Percentiles rank a stretch among this genome's conserved stretches.
These are phyloP conservation scores for Hucho hucho DNA, from an alignment of 2,113 vertebrate genomes.

Conservation along the genomic window DNA sequence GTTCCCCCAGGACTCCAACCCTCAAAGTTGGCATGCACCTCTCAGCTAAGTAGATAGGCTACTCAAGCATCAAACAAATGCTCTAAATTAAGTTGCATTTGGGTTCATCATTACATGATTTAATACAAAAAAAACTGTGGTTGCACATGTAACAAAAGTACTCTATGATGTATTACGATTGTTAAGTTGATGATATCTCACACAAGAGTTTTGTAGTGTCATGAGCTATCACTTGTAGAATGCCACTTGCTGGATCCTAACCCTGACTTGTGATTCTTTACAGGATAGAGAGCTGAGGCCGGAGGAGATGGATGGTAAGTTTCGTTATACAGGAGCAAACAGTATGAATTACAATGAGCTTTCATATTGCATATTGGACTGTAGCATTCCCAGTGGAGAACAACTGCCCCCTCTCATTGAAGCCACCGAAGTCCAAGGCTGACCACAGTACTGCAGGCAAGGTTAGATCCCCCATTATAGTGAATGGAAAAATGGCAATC, in stretches of 20 bases:
- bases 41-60: background rate
- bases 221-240: constrained; percentile 10
- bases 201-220: background rate
- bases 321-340: background rate
- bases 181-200: background rate
- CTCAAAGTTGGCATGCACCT: background rate
- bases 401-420: too few species aligned
- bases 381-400: too few species aligned
- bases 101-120: too few species aligned
- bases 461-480: too few species aligned
- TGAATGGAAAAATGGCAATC: too few species aligned
- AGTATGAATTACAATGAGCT: background rate
- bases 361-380: background rate
- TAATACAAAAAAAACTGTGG: too few species aligned
- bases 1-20: background rate
- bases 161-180: background rate
- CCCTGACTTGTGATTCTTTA: constrained; percentile 57
- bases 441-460: too few species aligned
- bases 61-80: too few species aligned
- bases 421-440: too few species aligned
- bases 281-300: constrained; percentile 94
- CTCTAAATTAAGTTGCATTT: too few species aligned
- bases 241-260: constrained; percentile 40
- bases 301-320: constrained; percentile 95
- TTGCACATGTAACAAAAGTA: too few species aligned